A percentile compares a stretch with the other conserved stretches of the same genome.
Evolutionary conservation across 1,140 invertebrate species (phyloP).

Genomic region (Ridgeia piscesae): DNA sequence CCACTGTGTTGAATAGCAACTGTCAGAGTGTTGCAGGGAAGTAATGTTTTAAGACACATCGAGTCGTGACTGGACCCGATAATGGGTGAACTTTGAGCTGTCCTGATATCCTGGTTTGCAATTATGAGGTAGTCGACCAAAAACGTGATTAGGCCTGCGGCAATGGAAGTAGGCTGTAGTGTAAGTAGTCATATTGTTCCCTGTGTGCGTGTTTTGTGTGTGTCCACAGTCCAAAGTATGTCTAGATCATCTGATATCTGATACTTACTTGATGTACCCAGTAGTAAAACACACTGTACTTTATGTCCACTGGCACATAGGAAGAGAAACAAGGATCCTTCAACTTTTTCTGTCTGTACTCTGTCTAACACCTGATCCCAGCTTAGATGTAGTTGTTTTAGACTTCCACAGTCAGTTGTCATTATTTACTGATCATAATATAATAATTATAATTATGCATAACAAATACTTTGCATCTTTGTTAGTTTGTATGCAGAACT

Average conservation of each 20-base stretch:
- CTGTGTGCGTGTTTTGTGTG: not conserved
- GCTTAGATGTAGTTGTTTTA: no score
- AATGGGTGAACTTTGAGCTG: not conserved
- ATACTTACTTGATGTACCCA: no score
- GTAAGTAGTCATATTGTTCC: not conserved
- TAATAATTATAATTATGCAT: no score
- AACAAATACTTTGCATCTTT: not conserved
- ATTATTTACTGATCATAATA: no score
- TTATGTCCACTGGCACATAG: no score
- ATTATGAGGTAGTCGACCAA: not conserved
- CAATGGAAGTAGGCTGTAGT: not conserved
- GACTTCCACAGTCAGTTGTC: no score
- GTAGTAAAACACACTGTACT: no score
- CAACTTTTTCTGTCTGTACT: no score
- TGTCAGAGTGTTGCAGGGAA: not conserved
- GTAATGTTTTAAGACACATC: not conserved
- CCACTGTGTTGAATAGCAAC: not conserved
- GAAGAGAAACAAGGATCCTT: no score
- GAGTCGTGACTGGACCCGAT: not conserved
- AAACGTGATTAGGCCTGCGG: not conserved
- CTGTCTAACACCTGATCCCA: no score
- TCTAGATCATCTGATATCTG: no score
- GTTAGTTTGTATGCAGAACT: not conserved
- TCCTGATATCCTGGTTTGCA: not conserved
- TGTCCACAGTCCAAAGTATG: not conserved